Percentiles rank a stretch among this genome's conserved stretches.
Conservation (phyloP, 2,888 invertebrate species). For the Drosophila suboccidentalis region DNA sequence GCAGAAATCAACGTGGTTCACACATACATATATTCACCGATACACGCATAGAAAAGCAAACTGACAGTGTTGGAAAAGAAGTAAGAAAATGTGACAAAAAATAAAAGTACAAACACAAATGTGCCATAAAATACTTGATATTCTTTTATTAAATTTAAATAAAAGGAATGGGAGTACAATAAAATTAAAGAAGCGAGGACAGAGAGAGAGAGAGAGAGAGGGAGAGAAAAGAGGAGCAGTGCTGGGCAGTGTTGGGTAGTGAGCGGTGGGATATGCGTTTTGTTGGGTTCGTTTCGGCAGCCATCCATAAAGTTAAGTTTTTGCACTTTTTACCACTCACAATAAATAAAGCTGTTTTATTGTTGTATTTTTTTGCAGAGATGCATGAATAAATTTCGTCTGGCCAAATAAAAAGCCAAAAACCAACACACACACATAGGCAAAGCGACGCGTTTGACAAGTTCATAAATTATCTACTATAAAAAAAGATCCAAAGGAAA, state of each 20-base stretch:
- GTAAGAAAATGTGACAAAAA: neutral
- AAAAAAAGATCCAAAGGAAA: slow-evolving; percentile 19
- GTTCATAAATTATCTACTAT: slow-evolving; percentile 61
- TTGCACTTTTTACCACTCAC: slow-evolving; percentile 40
- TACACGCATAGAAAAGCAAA: neutral
- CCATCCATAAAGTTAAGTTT: slow-evolving; percentile 49
- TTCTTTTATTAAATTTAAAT: slow-evolving; percentile 27
- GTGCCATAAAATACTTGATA: slow-evolving; percentile 45
- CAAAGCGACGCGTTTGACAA: slow-evolving; percentile 54
- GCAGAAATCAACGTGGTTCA: slow-evolving; percentile 15
- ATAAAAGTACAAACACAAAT: slow-evolving; percentile 6
- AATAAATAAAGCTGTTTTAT: slow-evolving; percentile 63
- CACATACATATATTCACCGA: slow-evolving; percentile 1
- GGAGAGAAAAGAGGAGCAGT: neutral
- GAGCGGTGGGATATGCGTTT: neutral
- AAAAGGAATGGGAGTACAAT: slow-evolving; percentile 2
- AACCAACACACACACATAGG: slow-evolving; percentile 2
- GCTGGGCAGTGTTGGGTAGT: neutral
- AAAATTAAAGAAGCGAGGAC: neutral
- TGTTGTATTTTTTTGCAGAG: slow-evolving; percentile 49
- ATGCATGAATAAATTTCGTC: slow-evolving; percentile 54
- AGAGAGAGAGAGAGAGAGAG: neutral
- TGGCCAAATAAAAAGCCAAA: slow-evolving; percentile 44
- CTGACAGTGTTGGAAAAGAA: slow-evolving; percentile 5
- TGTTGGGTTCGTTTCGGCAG: slow-evolving; percentile 20